These are phyloP conservation scores for Eriosoma lanigerum DNA, from an alignment of 1,140 invertebrate genomes.

Conservation along the genomic window DNA sequence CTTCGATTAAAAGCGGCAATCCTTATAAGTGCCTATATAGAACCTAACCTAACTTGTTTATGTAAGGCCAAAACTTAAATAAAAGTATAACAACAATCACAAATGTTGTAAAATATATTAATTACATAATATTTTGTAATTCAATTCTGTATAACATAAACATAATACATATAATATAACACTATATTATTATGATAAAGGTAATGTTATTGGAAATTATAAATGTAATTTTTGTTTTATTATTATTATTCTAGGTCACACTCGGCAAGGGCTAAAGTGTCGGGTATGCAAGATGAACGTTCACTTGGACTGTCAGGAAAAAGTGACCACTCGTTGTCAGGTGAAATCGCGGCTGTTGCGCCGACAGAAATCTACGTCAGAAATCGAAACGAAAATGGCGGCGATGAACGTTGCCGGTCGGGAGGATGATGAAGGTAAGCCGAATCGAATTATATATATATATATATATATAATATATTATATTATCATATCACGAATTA, in stretches of 20 bases:
- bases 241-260: slow-evolving; percentile 84
- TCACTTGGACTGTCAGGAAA: slow-evolving; percentile 83
- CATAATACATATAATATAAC: no score
- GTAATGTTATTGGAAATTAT: no score
- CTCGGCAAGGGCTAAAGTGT: slow-evolving; percentile 86
- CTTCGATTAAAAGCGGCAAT: no score
- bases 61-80: no score
- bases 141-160: no score
- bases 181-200: no score
- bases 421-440: slow-evolving; percentile 71
- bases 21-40: no score
- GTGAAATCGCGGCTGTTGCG: slow-evolving; percentile 79
- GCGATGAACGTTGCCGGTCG: slow-evolving; percentile 55
- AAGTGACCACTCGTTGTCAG: slow-evolving; percentile 73
- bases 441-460: not conserved
- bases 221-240: no score
- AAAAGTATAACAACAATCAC: no score
- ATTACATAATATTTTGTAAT: no score
- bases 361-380: slow-evolving; percentile 82
- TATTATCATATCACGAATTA: not conserved
- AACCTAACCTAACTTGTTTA: no score
- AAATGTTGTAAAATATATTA: no score
- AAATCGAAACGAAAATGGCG: slow-evolving; percentile 69
- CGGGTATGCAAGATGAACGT: slow-evolving; percentile 88
- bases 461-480: not conserved